Evolutionary conservation across 2,797 vertebrate species (phyloP).

Genomic region (Triplophysa yarkandensis): DNA sequence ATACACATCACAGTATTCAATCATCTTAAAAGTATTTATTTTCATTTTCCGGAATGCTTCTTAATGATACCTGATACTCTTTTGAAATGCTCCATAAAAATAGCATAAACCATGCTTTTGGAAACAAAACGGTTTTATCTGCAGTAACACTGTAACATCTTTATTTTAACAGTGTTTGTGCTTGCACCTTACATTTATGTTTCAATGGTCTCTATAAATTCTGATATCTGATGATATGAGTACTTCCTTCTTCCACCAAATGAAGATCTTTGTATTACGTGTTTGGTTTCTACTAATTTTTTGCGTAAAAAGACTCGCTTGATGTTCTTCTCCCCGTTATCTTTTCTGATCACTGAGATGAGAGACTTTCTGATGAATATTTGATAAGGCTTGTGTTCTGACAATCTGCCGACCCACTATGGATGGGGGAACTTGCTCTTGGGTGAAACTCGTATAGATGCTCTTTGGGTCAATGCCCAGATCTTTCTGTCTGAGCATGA

Average conservation of each 20-base stretch:
- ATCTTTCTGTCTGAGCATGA: constrained; percentile 18
- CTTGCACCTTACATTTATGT: too few species aligned
- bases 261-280: constrained; percentile 35
- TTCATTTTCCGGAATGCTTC: too few species aligned
- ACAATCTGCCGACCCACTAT: constrained; percentile 21
- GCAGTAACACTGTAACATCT: too few species aligned
- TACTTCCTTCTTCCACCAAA: constrained; percentile 18
- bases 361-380: constrained; percentile 46
- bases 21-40: too few species aligned
- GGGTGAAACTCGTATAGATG: constrained; percentile 31
- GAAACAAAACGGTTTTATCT: too few species aligned
- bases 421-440: neutral
- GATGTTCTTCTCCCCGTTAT: constrained; percentile 12
- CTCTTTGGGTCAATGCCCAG: constrained; percentile 38
- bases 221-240: neutral
- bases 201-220: too few species aligned
- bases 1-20: too few species aligned
- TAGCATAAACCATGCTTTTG: too few species aligned
- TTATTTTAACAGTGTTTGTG: too few species aligned
- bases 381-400: constrained; percentile 44
- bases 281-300: constrained; percentile 37
- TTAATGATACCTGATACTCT: too few species aligned
- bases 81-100: too few species aligned
- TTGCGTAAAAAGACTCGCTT: constrained; percentile 28
- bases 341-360: constrained; percentile 32